Base-by-base conservation (phyloP, 23 tunicate species). In the Aplidium turbinatum region DNA sequence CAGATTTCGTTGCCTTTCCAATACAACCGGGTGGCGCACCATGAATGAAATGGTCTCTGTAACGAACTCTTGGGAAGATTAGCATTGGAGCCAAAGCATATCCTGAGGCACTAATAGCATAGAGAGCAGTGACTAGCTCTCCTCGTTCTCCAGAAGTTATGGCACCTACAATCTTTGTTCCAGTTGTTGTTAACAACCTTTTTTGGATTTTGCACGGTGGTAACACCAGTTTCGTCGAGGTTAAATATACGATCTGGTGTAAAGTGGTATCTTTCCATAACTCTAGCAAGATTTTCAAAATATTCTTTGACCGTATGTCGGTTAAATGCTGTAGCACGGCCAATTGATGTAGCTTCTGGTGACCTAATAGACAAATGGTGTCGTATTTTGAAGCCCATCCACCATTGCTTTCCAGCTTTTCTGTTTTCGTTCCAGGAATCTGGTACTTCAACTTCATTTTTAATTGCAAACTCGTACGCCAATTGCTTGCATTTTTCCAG, bases 301-400 rank as follows among this genome's bases (percentile, higher is more conserved):
- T 65, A 65, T 35, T 35, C 11, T 5, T 36, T 35, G 7, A 65
- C 48, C 18, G 25, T 21, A 4, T 65, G 23, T 65, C 27, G 36
- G 26, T 65, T 65, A 38, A 65, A 65, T 6, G 50, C 50, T 11
- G 50, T 11, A 2, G 50, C 72, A 13, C 72, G 72, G 3, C 72
- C 72, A 35, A 65, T 65, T 65, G 50, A 65, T 35, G 50, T 65
- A 2, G 72, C 27, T 38, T 65, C 72, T 18, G 72, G 72, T 7
- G 50, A 7, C 18, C 72, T 22, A 18, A 65, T 38, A 9, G 72
- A 65, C 9, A 65, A 28, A 7, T 38, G 36, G 22, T 35, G 5
- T 38, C 72, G 24, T 36, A 36, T 48, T 26, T 65, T 65, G 26
- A 65, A 65, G 3, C 72, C 25, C 3, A 18, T 18, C 72, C 72